phyloP scores from a whole-genome alignment of 2,113 vertebrate genomes.

The Phalacrocorax pelagicus region DNA sequence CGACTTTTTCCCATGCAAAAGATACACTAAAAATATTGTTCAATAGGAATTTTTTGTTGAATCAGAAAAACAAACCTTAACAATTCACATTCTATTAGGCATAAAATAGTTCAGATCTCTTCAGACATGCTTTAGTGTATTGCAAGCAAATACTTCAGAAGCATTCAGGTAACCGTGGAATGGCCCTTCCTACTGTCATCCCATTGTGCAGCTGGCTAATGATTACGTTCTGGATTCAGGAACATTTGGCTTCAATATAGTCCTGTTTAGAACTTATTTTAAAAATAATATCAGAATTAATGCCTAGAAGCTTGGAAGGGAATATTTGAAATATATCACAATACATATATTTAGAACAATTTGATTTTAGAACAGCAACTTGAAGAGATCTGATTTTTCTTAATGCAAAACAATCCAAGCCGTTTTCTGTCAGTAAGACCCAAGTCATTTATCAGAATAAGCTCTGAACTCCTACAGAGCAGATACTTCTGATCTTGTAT shows the following conservation, averaged over 20 bases:
- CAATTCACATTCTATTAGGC: background rate
- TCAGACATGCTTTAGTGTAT: background rate
- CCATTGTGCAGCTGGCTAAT: background rate
- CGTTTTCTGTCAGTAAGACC: background rate
- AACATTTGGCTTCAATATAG: background rate
- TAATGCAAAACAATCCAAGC: background rate
- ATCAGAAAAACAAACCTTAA: background rate
- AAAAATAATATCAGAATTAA: background rate
- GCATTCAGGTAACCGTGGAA: background rate
- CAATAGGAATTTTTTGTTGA: background rate
- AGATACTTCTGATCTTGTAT: background rate
- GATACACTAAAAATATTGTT: background rate
- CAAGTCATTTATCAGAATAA: background rate
- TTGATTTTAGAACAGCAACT: background rate
- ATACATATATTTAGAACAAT: background rate
- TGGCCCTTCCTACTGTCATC: background rate
- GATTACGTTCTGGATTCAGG: background rate
- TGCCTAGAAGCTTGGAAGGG: background rate
- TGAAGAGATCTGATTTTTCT: background rate
- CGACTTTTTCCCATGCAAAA: background rate
- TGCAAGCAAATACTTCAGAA: background rate
- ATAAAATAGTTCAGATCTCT: background rate
- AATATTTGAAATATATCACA: background rate
- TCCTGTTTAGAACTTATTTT: background rate
- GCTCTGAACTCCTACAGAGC: background rate